Evolutionary conservation across 2,797 vertebrate species (phyloP).

Genomic region (Corythornis leucogaster): DNA sequence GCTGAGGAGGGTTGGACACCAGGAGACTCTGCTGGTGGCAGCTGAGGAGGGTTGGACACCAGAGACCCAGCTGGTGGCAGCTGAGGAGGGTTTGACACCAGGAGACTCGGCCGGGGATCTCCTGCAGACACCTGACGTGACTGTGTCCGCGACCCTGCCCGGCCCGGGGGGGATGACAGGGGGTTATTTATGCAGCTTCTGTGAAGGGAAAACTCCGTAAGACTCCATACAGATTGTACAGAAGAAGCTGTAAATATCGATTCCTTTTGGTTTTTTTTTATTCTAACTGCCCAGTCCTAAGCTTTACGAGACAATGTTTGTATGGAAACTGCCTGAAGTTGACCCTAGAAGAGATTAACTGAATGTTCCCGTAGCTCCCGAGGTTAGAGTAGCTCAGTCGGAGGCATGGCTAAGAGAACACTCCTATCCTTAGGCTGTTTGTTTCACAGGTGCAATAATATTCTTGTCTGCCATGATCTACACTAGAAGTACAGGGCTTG

Average conservation of each 20-base stretch:
- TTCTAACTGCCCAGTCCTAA: constrained; percentile 34
- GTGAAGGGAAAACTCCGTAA: constrained; percentile 19
- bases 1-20: background rate
- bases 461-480: constrained; percentile 83
- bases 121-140: background rate
- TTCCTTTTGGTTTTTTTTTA: background rate
- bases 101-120: constrained; percentile 35
- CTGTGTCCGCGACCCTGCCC: background rate
- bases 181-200: constrained; percentile 78
- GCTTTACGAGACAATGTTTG: constrained; percentile 74
- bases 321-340: constrained; percentile 77
- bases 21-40: constrained; percentile 14
- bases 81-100: background rate
- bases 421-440: constrained; percentile 63
- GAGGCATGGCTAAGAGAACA: constrained; percentile 73
- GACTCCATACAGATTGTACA: constrained; percentile 54
- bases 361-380: constrained; percentile 40
- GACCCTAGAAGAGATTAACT: constrained; percentile 66
- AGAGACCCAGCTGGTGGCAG: no score
- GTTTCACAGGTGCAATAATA: constrained; percentile 83
- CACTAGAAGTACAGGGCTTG: constrained; percentile 91
- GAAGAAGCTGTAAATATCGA: constrained; percentile 58
- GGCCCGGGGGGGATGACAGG: background rate
- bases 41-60: background rate
- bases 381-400: constrained; percentile 54